A percentile compares a stretch with the other conserved stretches of the same genome.
phyloP scores from a whole-genome alignment of 2,113 vertebrate genomes.

The Myotis lucifugus region DNA sequence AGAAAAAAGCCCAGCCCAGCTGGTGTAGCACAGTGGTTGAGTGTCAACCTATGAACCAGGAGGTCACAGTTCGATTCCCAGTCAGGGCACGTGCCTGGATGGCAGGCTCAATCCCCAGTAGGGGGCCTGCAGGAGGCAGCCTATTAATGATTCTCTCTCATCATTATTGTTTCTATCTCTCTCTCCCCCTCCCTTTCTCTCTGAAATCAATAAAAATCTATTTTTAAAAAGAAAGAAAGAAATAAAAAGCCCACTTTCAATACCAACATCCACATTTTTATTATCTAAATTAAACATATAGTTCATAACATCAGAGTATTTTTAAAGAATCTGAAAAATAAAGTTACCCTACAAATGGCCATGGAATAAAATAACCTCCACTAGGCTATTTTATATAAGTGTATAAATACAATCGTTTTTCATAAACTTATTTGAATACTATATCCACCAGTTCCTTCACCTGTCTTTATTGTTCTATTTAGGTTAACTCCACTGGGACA shows the following conservation, averaged over 20 bases:
- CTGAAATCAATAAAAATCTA: too few species aligned
- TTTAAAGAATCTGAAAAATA: constrained; percentile 22
- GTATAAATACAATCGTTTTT: background rate
- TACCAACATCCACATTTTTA: constrained; percentile 35
- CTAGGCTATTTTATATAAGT: constrained; percentile 6
- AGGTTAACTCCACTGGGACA: background rate
- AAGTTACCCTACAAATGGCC: background rate
- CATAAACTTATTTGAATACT: background rate
- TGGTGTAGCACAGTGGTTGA: too few species aligned
- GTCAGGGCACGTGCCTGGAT: too few species aligned
- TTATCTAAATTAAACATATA: background rate
- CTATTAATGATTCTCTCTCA: too few species aligned
- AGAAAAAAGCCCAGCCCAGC: background rate
- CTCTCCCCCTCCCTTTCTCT: too few species aligned
- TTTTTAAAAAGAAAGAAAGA: too few species aligned
- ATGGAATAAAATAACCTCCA: constrained; percentile 20
- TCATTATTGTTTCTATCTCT: too few species aligned
- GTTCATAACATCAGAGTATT: background rate
- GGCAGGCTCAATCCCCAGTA: too few species aligned
- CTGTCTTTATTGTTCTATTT: background rate
- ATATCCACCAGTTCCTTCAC: constrained; percentile 12
- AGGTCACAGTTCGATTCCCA: too few species aligned
- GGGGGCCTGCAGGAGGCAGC: too few species aligned
- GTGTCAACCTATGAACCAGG: too few species aligned
- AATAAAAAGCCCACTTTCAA: background rate